phyloP scores from a whole-genome alignment of 2,113 vertebrate genomes.

The Phylloscopus whistleri region DNA sequence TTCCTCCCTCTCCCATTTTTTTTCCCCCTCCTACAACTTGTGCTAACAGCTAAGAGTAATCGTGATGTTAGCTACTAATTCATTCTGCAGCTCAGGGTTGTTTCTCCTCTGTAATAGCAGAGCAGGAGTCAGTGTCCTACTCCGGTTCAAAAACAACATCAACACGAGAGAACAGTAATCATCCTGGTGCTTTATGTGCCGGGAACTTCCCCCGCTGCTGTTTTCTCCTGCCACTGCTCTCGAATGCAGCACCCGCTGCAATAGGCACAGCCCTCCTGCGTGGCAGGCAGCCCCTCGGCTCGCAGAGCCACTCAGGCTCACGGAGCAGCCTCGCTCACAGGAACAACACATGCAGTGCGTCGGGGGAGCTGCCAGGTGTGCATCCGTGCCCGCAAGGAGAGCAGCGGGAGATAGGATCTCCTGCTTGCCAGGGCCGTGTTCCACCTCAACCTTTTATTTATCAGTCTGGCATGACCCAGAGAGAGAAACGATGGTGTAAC shows the following conservation, averaged over 20 bases:
- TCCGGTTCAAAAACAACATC: constrained; percentile 17
- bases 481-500: background rate
- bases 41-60: constrained; percentile 56
- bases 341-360: background rate
- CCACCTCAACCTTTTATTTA: constrained; percentile 23
- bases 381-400: constrained; percentile 9
- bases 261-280: constrained; percentile 44
- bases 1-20: background rate
- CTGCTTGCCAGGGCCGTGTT: background rate
- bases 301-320: background rate
- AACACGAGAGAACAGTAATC: background rate
- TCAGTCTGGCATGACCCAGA: constrained; percentile 9
- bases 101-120: constrained; percentile 10
- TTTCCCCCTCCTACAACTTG: constrained; percentile 46
- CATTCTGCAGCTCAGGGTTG: constrained; percentile 56
- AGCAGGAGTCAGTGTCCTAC: background rate
- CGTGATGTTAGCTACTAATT: constrained; percentile 60
- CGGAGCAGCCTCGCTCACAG: constrained; percentile 9
- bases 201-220: constrained; percentile 57
- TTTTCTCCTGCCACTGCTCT: constrained; percentile 15
- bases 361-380: constrained; percentile 56
- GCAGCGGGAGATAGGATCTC: background rate
- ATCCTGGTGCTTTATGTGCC: background rate
- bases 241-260: constrained; percentile 59
- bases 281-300: constrained; percentile 28